phyloP scores from a whole-genome alignment of 1,140 invertebrate genomes.

The Pissodes strobi region DNA sequence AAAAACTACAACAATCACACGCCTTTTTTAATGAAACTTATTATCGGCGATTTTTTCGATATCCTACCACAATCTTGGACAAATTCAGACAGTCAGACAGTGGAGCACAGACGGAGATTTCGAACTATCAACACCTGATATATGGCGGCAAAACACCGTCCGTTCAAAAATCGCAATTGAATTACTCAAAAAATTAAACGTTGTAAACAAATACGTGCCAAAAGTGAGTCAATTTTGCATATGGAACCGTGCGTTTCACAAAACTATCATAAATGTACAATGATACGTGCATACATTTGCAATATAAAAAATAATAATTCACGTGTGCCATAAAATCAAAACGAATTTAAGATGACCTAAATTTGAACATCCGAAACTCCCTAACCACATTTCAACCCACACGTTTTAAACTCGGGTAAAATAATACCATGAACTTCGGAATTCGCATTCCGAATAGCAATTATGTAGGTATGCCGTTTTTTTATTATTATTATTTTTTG shows the following conservation, averaged over 20 bases:
- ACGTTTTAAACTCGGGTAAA: too few relatives aligned
- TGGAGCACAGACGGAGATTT: slow-evolving; percentile 9
- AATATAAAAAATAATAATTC: background rate
- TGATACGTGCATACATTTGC: too few relatives aligned
- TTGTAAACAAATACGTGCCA: background rate
- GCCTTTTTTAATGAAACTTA: slow-evolving; percentile 1
- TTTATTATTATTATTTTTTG: too few relatives aligned
- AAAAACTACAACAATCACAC: background rate
- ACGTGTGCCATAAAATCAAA: background rate
- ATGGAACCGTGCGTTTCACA: too few relatives aligned
- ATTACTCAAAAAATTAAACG: too few relatives aligned
- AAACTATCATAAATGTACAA: too few relatives aligned
- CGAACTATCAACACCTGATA: slow-evolving; percentile 34
- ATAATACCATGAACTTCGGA: too few relatives aligned
- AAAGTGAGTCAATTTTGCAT: too few relatives aligned
- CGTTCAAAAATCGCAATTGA: too few relatives aligned
- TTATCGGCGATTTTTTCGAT: background rate
- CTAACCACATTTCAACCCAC: too few relatives aligned
- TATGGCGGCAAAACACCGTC: slow-evolving; percentile 29
- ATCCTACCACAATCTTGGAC: slow-evolving; percentile 29
- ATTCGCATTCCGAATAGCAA: too few relatives aligned
- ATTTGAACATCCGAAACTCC: slow-evolving; percentile 17
- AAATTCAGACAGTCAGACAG: slow-evolving; percentile 18
- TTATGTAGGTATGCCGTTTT: too few relatives aligned
- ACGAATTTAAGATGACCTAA: slow-evolving; percentile 23